Percentiles rank a stretch among this genome's conserved stretches.
Conservation (phyloP, 2,888 invertebrate genomes). For the Meteorus colon region DNA sequence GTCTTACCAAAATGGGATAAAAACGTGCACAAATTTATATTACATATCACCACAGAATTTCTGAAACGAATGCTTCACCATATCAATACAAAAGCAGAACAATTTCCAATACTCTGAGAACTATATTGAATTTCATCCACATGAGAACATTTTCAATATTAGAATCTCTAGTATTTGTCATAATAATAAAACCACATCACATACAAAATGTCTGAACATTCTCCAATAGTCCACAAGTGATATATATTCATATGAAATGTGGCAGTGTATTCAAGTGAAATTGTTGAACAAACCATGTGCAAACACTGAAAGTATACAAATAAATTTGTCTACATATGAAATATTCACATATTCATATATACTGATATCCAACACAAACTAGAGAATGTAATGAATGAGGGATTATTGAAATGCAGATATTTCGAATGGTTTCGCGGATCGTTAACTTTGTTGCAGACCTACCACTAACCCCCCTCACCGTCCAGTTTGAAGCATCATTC, state of each 20-base stretch:
- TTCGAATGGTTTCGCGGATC: conserved; percentile 27
- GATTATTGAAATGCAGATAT: conserved; percentile 14
- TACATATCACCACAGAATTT: background rate
- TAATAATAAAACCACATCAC: background rate
- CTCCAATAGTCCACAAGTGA: background rate
- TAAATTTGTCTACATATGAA: background rate
- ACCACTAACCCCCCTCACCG: conserved; percentile 32
- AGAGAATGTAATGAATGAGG: background rate
- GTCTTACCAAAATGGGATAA: too few species aligned
- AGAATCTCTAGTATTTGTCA: background rate
- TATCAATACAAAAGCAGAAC: too few species aligned
- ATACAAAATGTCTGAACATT: background rate
- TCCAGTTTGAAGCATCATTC: conserved; percentile 64
- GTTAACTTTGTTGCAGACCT: conserved; percentile 46
- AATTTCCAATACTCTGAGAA: background rate
- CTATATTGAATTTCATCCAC: background rate
- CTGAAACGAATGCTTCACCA: background rate
- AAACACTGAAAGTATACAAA: background rate
- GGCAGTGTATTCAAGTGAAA: background rate
- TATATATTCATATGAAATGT: background rate
- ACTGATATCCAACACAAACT: background rate
- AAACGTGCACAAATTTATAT: too few species aligned
- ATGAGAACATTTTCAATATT: background rate
- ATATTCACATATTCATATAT: background rate
- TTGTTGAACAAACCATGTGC: background rate